Evolutionary conservation across 2,888 invertebrate genomes (phyloP).

Genomic region (Ligdia adustata): DNA sequence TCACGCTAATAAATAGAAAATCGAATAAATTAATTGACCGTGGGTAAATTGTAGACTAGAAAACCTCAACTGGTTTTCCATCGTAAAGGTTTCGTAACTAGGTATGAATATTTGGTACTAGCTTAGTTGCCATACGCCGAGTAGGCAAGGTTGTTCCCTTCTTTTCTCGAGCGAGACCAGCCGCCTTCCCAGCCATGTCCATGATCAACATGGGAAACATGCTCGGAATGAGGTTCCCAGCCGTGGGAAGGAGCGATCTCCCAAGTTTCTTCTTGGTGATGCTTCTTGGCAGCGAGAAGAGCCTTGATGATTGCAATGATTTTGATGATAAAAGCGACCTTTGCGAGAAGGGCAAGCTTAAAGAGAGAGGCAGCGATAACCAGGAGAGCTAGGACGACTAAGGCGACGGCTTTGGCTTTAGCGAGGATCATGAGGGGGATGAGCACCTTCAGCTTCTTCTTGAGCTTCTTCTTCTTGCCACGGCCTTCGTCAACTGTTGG

Average conservation of each 20-base stretch:
- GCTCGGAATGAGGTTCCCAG: conserved; percentile 54
- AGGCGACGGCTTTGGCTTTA: conserved; percentile 86
- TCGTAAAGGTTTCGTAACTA: conserved; percentile 2
- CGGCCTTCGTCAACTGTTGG: conserved; percentile 80
- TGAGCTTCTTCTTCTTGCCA: conserved; percentile 89
- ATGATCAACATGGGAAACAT: conserved; percentile 52
- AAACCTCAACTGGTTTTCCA: conserved; percentile 9
- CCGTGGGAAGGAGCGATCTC: conserved; percentile 46
- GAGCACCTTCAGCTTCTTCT: conserved; percentile 72
- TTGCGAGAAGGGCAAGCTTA: conserved; percentile 90
- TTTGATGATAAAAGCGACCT: conserved; percentile 87
- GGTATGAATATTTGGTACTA: conserved; percentile 46
- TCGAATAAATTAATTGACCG: conserved; percentile 35
- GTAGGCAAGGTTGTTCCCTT: conserved; percentile 70
- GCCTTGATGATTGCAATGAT: conserved; percentile 65
- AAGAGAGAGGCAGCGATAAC: conserved; percentile 87
- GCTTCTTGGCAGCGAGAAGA: conserved; percentile 67
- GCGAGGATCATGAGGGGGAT: conserved; percentile 85
- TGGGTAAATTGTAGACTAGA: conserved; percentile 19
- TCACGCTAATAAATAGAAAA: conserved; percentile 42
- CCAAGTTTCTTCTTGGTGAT: conserved; percentile 56
- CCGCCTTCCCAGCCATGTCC: conserved; percentile 67
- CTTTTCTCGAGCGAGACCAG: conserved; percentile 71
- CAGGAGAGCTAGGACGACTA: conserved; percentile 86
- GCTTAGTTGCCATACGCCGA: conserved; percentile 65